Base-by-base conservation (phyloP, 1,140 invertebrate genomes). In the Homalodisca vitripennis region DNA sequence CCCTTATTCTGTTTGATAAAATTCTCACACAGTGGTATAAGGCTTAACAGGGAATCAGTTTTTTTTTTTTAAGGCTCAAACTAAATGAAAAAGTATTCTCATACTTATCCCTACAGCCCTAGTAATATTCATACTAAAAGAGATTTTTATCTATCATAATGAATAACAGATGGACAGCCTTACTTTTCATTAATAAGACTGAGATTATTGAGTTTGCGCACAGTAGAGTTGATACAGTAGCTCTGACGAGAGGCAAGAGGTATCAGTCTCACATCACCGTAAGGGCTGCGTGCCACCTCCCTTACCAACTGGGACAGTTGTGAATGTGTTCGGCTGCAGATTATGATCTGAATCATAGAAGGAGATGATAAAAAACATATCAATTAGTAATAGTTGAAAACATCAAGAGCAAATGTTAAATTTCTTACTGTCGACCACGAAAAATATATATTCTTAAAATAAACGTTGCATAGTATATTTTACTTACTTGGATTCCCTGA, bases 281-380 rank as follows among this genome's bases (percentile, higher is more conserved):
- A 97, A 6, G 87, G 84, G 73, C 93, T 98, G 76, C 89, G 90
- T 72, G 92, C 88, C 0, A 99, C 84, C 84, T 99, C 97, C 64
- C 88, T 85, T 29, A 98, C 87, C 84, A 98, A 96, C 79, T 99
- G 97, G 1, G 92, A 87, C 27, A 99, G 80, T 78, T 99, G 97
- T 10, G 96, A 98, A 82, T 99, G 97, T 31, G 97, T 99, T 78
- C 97, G 85, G 72, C 95, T 98, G 75, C 94, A 96, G 81, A 94
- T 98, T 76, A 91, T 95, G 71, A 98, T 91, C 88, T 97, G 82
- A 3, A 84, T 84, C 17, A 41, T 41, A n/a, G n/a, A n/a, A n/a
- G n/a, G n/a, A n/a, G n/a, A n/a, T n/a, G 70, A 77, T 73, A 76
- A 30, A 60, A n/a, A n/a, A 51, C 48, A 51, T 10, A 41, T 41